A percentile compares a stretch with the other conserved stretches of the same genome.
Conservation (phyloP, 2,797 vertebrate genomes). For the Furcifer pardalis region DNA sequence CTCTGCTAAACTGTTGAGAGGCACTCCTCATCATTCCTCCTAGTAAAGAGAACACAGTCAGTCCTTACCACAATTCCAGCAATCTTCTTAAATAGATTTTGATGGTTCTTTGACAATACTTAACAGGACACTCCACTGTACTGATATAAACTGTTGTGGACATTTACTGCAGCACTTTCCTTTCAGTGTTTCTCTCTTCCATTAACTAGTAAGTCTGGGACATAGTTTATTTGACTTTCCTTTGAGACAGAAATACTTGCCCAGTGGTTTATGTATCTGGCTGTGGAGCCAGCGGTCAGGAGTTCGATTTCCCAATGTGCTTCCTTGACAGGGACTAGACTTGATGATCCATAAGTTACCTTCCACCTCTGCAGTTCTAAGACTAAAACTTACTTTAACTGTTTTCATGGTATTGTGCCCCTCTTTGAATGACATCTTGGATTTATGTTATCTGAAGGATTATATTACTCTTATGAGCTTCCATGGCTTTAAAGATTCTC, state of each 20-base stretch:
- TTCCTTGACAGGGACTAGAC: no score
- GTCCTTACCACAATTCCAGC: conserved; percentile 19
- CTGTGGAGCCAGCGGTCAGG: no score
- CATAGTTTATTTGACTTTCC: neutral
- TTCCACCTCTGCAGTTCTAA: no score
- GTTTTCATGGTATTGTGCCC: neutral
- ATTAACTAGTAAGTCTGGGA: neutral
- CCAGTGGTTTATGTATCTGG: no score
- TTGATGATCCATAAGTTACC: no score
- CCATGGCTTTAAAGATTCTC: no score
- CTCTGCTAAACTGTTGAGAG: conserved; percentile 19
- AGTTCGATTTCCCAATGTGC: no score
- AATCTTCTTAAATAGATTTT: conserved; percentile 29
- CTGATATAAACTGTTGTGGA: neutral
- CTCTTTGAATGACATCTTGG: neutral
- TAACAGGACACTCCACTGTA: neutral
- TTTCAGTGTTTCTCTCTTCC: neutral
- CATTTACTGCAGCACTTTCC: neutral
- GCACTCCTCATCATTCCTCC: conserved; percentile 3
- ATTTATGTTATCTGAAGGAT: neutral
- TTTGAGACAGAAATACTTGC: neutral
- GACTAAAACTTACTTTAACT: no score
- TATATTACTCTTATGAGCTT: no score
- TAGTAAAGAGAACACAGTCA: conserved; percentile 1
- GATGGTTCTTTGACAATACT: neutral